phyloP scores from a whole-genome alignment of 2,888 invertebrate genomes.

The Deilephila elpenor region DNA sequence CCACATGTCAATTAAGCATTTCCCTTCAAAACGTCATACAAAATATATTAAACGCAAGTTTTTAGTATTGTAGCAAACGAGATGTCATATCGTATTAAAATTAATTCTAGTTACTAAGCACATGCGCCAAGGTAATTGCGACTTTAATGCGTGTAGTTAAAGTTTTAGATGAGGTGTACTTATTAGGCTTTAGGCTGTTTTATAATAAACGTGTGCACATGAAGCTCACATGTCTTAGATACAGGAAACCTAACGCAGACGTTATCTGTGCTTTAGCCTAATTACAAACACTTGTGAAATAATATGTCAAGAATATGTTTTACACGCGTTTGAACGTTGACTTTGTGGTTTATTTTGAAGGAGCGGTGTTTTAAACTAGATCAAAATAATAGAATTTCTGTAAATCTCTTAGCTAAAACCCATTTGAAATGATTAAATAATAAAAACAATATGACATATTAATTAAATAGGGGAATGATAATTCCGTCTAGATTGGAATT shows the following conservation, averaged over 20 bases:
- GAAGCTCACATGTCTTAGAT: slow-evolving; percentile 12
- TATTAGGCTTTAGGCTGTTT: not conserved
- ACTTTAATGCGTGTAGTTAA: slow-evolving; percentile 1
- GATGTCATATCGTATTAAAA: slow-evolving; percentile 4
- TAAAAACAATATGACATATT: no score
- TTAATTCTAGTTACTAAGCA: slow-evolving; percentile 1
- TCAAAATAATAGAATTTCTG: no score
- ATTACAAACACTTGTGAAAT: slow-evolving; percentile 24
- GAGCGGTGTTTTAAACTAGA: not conserved
- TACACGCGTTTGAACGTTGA: not conserved
- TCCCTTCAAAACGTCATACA: not conserved
- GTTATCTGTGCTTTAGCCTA: slow-evolving; percentile 22
- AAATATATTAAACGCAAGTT: slow-evolving; percentile 9
- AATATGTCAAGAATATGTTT: slow-evolving; percentile 4
- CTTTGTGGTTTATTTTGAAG: not conserved
- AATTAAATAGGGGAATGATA: no score
- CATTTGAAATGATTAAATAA: no score
- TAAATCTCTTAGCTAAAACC: no score
- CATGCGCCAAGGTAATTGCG: not conserved
- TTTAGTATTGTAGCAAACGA: not conserved
- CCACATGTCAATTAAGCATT: not conserved
- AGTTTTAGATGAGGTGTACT: not conserved
- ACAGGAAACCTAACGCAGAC: slow-evolving; percentile 19
- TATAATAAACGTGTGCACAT: slow-evolving; percentile 10
- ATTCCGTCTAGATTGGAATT: no score